Evolutionary conservation across 2,888 invertebrate species (phyloP), one percentile per base, ranked within the genome.

Genomic region (Eudemis profundana): DNA sequence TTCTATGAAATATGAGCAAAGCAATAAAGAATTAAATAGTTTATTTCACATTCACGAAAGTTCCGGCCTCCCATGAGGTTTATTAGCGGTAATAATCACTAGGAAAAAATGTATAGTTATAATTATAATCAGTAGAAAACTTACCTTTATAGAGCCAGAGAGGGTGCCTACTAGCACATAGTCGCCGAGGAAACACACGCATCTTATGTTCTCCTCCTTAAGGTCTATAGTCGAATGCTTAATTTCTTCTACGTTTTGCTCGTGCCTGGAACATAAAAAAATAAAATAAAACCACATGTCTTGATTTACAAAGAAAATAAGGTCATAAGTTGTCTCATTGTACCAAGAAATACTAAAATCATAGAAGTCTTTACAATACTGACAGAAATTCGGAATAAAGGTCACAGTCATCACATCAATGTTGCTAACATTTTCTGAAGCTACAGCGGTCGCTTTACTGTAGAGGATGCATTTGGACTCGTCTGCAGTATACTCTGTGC

Each of bases 401-500:
- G 69, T 91, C 87, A 56, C 89, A n/a, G n/a, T n/a, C n/a, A n/a
- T n/a, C n/a, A n/a, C n/a, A n/a, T n/a, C n/a, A n/a, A n/a, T 84
- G 33, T 89, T 89, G 3, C 84, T 81, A 36, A 89, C 86, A 65
- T 86, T 84, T 14, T 86, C 82, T 27, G 81, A 83, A 0, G 95
- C 94, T 2, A 94, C 78, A 54, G 88, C 79, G 19, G 84, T 80
- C 0, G 95, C 95, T 67, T 90, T 92, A 17, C 93, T 83, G 71
- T n/a, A n/a, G n/a, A n/a, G 88, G 36, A 87, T 87, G 21, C 94
- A 94, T 63, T 91, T 89, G 29, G 89, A 85, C n/a, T 93, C 92
- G 77, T 95, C 72, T 94, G 94, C 19, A 96, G 84, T 2, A 95
- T 95, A 70, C 95, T 94, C 78, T 96, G 96, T 15, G 96, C 84